Evolutionary conservation across 2,888 invertebrate species (phyloP).

Genomic region (Pimpla rufipes): DNA sequence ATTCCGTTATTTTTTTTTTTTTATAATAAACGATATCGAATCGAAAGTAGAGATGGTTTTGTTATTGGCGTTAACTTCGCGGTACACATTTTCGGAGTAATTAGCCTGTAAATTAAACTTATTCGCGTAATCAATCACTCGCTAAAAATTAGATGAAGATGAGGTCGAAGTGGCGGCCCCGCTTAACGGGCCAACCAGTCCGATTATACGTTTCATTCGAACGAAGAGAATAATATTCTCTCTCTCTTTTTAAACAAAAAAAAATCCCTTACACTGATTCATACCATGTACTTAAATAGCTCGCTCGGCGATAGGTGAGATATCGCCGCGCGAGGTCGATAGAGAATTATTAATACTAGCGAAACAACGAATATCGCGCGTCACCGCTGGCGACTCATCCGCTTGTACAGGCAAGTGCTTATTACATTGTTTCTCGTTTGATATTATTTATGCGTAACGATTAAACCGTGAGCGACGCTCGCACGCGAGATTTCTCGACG

Average conservation of each 20-base stretch:
- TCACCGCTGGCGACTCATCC: constrained; percentile 19
- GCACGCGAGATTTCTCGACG: constrained; percentile 8
- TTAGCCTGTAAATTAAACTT: constrained; percentile 37
- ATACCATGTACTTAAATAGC: constrained; percentile 16
- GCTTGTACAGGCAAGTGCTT: constrained; percentile 43
- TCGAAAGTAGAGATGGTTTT: constrained; percentile 18
- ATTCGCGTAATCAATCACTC: constrained; percentile 42
- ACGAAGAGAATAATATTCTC: neutral
- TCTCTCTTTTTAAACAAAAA: neutral
- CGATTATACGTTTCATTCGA: constrained; percentile 15
- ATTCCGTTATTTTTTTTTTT: constrained; percentile 2
- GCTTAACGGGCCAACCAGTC: neutral
- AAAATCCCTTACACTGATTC: constrained; percentile 17
- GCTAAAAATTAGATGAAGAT: constrained; percentile 16
- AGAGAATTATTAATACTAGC: constrained; percentile 40
- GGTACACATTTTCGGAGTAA: constrained; percentile 34
- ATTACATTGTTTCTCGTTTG: constrained; percentile 31
- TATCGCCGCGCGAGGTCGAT: neutral
- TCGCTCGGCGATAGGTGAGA: constrained; percentile 4
- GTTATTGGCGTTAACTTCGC: constrained; percentile 46
- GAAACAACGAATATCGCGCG: constrained; percentile 36
- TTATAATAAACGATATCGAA: constrained; percentile 41
- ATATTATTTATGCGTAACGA: constrained; percentile 30
- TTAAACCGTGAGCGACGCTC: constrained; percentile 49
- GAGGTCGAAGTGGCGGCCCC: neutral